Conservation (phyloP, 2,797 vertebrate genomes). For the Psittacula derbiana region DNA sequence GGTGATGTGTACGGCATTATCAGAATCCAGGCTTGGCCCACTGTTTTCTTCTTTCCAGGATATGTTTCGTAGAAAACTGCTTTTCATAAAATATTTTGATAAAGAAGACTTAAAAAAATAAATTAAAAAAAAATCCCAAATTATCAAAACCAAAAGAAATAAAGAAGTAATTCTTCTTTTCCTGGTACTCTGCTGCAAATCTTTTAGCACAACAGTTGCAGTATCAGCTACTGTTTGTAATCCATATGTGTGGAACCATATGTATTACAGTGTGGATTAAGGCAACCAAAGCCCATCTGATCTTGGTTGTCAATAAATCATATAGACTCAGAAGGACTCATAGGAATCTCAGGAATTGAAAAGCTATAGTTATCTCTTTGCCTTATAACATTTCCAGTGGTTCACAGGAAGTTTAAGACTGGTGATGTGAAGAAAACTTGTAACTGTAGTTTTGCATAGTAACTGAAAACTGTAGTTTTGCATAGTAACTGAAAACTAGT, state of each 20-base stretch:
- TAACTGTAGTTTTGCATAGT: neutral
- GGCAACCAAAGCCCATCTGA: neutral
- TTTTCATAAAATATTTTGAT: neutral
- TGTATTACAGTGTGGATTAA: neutral
- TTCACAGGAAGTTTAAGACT: neutral
- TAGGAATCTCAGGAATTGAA: neutral
- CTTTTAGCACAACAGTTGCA: conserved; percentile 13
- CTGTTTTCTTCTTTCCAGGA: neutral
- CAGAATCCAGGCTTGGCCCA: neutral
- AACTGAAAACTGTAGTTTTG: neutral
- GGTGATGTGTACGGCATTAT: neutral
- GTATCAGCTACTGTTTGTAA: conserved; percentile 27
- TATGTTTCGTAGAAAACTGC: neutral
- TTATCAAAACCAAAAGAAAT: neutral
- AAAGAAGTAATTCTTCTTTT: neutral
- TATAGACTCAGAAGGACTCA: neutral
- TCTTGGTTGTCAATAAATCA: conserved; percentile 12
- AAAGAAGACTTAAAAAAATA: neutral
- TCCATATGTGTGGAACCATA: neutral
- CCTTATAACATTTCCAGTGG: neutral
- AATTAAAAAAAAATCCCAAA: neutral
- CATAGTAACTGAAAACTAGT: too few relatives aligned
- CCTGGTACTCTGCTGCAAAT: neutral
- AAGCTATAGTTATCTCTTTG: neutral
- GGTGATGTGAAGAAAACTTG: neutral